Base-by-base conservation (phyloP, 1,140 invertebrate species). In the Drosophila teissieri region DNA sequence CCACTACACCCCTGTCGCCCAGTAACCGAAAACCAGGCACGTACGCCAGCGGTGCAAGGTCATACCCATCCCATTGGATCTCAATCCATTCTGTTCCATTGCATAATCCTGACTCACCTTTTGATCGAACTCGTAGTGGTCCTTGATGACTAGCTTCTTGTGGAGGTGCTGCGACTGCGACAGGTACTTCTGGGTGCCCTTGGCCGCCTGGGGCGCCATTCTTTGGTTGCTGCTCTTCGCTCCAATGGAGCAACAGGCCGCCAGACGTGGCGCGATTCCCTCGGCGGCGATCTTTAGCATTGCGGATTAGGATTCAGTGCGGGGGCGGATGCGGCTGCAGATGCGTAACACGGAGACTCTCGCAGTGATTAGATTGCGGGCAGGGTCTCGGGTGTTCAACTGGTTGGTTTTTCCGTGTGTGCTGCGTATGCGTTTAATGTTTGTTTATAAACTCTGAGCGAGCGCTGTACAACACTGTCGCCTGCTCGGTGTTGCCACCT, bases 51-150 rank as follows among this genome's bases (percentile, higher is more conserved):
- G 57, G 12, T 44, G 51, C 4, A 58, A 58, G 56, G 56, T 36
- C 57, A 11, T 24, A 24, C 24, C 24, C 19, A 19, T 24, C 24
- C 24, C 24, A 24, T 4, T 24, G 27, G 11, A 57, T 31, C 37
- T 15, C 31, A 34, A 11, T 3, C 22, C 42, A n/a, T 62, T 27
- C 62, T 24, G 24, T 24, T 15, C 58, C 52, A 65, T 82, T 83
- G 70, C 83, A 80, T 86, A 79, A 78, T 67, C 44, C 51, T 24
- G 12, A 54, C 74, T 79, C 46, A 92, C 91, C 80, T 92, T 92
- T 44, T 91, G 85, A 74, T 92, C 91, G 37, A 92, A 92, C 17
- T 92, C 91, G 49, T 92, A 92, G 52, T 92, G 91, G 78, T 92
- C 91, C 58, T 92, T 85, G 67, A 92, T 91, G 48, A 80, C 72